These are phyloP conservation scores for Grammomys surdaster DNA, from an alignment of 2,113 vertebrate species.

Conservation along the genomic window DNA sequence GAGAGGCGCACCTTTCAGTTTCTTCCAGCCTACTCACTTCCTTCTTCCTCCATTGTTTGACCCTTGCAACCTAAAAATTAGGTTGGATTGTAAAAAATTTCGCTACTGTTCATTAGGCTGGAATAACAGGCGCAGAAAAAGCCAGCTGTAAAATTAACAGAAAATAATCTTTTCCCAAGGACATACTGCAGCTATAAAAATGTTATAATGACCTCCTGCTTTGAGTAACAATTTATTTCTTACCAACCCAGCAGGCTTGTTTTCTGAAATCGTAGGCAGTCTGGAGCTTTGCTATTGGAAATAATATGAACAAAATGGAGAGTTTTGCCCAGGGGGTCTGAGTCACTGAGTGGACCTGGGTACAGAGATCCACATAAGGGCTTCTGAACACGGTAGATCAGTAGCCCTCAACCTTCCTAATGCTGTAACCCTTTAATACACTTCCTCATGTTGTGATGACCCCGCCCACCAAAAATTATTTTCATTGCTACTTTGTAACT, in stretches of 20 bases:
- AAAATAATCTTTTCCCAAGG: conserved; percentile 22
- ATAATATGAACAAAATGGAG: conserved; percentile 24
- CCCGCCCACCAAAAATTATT: neutral
- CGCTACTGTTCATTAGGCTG: neutral
- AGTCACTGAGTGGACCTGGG: neutral
- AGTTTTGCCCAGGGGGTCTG: neutral
- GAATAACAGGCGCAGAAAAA: conserved; percentile 44
- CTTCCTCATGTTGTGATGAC: neutral
- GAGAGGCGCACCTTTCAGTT: neutral
- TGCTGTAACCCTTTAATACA: neutral
- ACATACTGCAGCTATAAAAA: conserved; percentile 45
- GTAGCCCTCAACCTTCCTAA: neutral
- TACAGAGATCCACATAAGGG: conserved; percentile 17
- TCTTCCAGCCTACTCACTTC: neutral
- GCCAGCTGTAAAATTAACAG: conserved; percentile 17
- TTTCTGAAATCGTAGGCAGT: conserved; percentile 61
- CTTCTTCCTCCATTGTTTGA: conserved; percentile 15
- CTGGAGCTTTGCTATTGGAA: conserved; percentile 48
- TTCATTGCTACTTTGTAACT: neutral
- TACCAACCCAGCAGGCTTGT: conserved; percentile 27
- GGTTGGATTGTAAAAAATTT: conserved; percentile 40
- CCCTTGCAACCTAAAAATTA: conserved; percentile 41
- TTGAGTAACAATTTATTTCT: conserved; percentile 29
- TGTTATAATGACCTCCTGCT: neutral
- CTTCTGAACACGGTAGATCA: neutral